Base-by-base conservation (phyloP, 2,797 vertebrate species). In the Mus caroli region DNA sequence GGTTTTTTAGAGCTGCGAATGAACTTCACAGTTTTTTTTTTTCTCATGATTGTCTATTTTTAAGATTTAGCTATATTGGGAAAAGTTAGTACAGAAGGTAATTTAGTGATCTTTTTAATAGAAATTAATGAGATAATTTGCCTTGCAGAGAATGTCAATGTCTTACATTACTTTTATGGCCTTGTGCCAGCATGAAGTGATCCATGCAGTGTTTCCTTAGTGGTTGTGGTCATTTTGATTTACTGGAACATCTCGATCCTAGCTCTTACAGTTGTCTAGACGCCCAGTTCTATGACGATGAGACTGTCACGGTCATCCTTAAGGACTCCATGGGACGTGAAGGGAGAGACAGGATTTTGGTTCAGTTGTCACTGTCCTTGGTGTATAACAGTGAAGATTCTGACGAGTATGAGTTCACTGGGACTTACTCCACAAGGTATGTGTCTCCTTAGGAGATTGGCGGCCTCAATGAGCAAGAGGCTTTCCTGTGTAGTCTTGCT, bases 261-360 rank as follows among this genome's bases (percentile, higher is more conserved):
- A 99, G 98, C 80, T 97, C 96, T 60, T 99, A 99, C 98, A 99
- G 98, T 95, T 99, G 99, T 97, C 98, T 99, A 83, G 99, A 99
- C 96, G 99, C 99, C 94, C 99, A 99, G 97, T 99, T 99, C 97
- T 99, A 99, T 92, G 99, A 99, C 20, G 99, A 99, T 58, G 99
- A 99, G 96, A 99, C 99, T 31, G 97, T 99, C 89, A 99, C 99
- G 0, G 99, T 99, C 54, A 98, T 99, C 96, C 98, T 99, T 71
- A 98, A 98, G 97, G 99, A 99, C 94, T 98, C 98, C 2, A 97
- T 98, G 54, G 99, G 99, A 52, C 99, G 99, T 43, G 98, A 99
- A 67, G 99, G 98, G 69, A 98, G 98, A 92, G 98, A 99, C 43
- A 98, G 98, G 52, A 96, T 99, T 91, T 98, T 99, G 96, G 99